A percentile compares a stretch with the other conserved stretches of the same genome.
Conservation (phyloP, 2,113 vertebrate genomes). For the Daphoenositta chrysoptera region DNA sequence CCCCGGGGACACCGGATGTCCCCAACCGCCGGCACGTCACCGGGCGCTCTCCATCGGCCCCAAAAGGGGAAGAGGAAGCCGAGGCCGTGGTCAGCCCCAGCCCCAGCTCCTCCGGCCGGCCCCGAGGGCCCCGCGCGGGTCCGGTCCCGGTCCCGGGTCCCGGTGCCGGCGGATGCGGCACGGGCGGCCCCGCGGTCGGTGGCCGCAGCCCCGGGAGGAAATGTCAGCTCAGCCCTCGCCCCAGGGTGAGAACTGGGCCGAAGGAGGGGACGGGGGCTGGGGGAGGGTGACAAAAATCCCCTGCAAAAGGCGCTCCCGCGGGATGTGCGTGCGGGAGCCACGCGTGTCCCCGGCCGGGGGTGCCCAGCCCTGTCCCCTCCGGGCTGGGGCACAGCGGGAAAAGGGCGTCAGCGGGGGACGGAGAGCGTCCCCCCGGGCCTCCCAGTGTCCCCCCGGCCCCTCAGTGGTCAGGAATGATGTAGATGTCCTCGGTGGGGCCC, state of each 20-base stretch:
- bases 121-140: accelerated
- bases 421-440: background rate
- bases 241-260: background rate
- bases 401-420: accelerated
- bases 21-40: background rate
- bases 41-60: accelerated
- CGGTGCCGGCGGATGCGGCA: background rate
- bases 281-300: background rate
- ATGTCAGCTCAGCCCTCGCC: background rate
- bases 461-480: background rate
- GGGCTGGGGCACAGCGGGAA: background rate
- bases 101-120: accelerated
- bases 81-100: accelerated
- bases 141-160: background rate
- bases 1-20: background rate
- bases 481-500: background rate
- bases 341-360: accelerated
- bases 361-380: accelerated
- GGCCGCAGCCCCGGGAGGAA: background rate
- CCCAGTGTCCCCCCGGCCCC: background rate
- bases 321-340: accelerated
- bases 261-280: accelerated
- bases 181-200: background rate
- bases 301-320: accelerated
- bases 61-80: background rate